These are phyloP conservation scores for Pyrocoelia pectoralis DNA, from an alignment of 2,888 invertebrate genomes.

Conservation along the genomic window DNA sequence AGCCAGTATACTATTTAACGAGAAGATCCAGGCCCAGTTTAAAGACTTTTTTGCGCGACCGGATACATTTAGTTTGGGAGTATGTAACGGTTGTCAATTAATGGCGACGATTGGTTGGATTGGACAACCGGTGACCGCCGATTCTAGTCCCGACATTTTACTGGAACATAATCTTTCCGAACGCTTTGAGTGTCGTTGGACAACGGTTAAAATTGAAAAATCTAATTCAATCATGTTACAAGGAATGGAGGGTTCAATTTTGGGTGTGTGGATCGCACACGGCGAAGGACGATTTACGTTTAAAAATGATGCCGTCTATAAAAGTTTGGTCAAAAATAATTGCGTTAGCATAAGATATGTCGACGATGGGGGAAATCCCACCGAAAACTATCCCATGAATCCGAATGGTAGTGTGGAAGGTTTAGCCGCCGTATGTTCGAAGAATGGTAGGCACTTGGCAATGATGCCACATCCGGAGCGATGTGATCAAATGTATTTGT, in stretches of 20 bases:
- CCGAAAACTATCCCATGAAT: conserved; percentile 87
- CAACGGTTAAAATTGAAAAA: conserved; percentile 65
- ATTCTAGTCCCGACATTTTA: conserved; percentile 67
- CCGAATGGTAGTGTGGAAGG: conserved; percentile 91
- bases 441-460: conserved; percentile 92
- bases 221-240: conserved; percentile 84
- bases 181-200: conserved; percentile 79
- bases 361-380: conserved; percentile 75
- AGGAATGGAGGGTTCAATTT: conserved; percentile 85
- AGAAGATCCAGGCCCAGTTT: conserved; percentile 78
- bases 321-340: conserved; percentile 63
- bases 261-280: conserved; percentile 97
- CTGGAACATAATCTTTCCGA: conserved; percentile 89
- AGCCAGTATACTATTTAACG: conserved; percentile 85
- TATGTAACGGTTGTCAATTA: conserved; percentile 98
- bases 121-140: conserved; percentile 61
- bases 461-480: conserved; percentile 99
- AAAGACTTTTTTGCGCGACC: conserved; percentile 72
- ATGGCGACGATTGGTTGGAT: conserved; percentile 95
- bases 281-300: conserved; percentile 88
- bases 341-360: conserved; percentile 81
- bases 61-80: conserved; percentile 94
- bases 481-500: conserved; percentile 89
- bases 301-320: conserved; percentile 61
- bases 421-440: conserved; percentile 88